These are phyloP conservation scores for Botrylloides violaceus DNA, from an alignment of 23 tunicate species.

Conservation along the genomic window DNA sequence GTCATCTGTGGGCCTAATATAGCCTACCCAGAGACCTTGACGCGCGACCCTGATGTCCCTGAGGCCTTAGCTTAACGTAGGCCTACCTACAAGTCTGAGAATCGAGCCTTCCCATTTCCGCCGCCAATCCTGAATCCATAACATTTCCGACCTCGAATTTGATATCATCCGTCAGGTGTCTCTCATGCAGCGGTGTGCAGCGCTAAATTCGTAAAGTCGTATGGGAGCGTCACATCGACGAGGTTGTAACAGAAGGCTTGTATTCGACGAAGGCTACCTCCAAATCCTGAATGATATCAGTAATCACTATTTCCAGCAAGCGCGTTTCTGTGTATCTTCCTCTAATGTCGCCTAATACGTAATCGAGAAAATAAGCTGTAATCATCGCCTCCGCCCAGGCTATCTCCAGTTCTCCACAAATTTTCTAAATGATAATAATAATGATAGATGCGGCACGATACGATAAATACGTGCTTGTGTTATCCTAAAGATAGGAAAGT, in stretches of 20 bases:
- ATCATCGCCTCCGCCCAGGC: slow-evolving; percentile 3
- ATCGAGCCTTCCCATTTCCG: no score
- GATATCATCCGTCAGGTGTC: background rate
- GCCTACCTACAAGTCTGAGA: no score
- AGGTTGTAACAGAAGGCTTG: background rate
- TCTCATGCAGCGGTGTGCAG: background rate
- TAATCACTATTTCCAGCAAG: slow-evolving; percentile 28
- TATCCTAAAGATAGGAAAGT: no score
- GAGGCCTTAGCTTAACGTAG: no score
- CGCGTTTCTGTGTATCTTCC: slow-evolving; percentile 51
- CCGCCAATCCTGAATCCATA: background rate
- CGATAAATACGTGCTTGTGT: no score
- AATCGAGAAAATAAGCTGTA: slow-evolving; percentile 7
- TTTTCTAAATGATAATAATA: no score
- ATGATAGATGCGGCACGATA: no score
- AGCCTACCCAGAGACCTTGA: no score
- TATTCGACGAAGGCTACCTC: slow-evolving; percentile 27
- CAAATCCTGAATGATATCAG: slow-evolving; percentile 25
- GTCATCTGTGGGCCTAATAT: no score
- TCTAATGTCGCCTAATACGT: slow-evolving; percentile 46
- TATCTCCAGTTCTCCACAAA: no score
- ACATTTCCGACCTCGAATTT: background rate
- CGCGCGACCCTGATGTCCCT: no score
- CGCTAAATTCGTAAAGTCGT: background rate
- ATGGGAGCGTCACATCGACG: background rate